phyloP scores from a whole-genome alignment of 2,113 vertebrate genomes.

The Jaculus jaculus region DNA sequence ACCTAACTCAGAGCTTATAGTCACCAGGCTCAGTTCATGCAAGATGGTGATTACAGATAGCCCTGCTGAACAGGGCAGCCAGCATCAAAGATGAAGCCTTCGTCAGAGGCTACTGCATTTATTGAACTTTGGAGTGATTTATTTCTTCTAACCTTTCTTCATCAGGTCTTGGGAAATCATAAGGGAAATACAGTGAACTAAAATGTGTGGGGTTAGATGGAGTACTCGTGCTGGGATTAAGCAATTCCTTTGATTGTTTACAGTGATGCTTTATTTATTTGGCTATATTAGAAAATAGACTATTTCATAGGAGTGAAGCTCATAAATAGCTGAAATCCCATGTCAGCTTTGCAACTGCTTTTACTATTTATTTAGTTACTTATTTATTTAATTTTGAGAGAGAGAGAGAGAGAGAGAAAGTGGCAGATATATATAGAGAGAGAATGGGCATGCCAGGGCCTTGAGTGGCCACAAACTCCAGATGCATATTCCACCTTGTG shows the following conservation, averaged over 20 bases:
- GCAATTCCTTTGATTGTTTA: slow-evolving; percentile 10
- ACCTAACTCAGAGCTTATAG: background rate
- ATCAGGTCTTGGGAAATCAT: slow-evolving; percentile 4
- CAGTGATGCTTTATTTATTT: background rate
- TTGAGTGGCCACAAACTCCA: too few relatives aligned
- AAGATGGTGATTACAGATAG: background rate
- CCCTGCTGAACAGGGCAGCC: rapidly evolving
- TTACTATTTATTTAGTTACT: background rate
- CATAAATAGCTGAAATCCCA: background rate
- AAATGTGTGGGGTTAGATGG: background rate
- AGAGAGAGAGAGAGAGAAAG: too few relatives aligned
- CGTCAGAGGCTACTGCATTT: background rate
- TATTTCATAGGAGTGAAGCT: background rate
- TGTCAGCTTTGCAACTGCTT: background rate
- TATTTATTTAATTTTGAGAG: too few relatives aligned
- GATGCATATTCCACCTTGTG: too few relatives aligned
- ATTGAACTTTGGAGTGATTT: background rate
- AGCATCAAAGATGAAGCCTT: background rate
- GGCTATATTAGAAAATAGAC: background rate
- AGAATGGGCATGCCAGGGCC: too few relatives aligned
- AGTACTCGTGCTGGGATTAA: background rate
- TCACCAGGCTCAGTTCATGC: rapidly evolving
- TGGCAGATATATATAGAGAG: too few relatives aligned
- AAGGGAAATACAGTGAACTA: background rate
- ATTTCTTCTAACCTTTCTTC: slow-evolving; percentile 30